These are phyloP conservation scores for Neolamprologus caudopunctatus DNA, from an alignment of 2,113 vertebrate genomes.

Conservation along the genomic window DNA sequence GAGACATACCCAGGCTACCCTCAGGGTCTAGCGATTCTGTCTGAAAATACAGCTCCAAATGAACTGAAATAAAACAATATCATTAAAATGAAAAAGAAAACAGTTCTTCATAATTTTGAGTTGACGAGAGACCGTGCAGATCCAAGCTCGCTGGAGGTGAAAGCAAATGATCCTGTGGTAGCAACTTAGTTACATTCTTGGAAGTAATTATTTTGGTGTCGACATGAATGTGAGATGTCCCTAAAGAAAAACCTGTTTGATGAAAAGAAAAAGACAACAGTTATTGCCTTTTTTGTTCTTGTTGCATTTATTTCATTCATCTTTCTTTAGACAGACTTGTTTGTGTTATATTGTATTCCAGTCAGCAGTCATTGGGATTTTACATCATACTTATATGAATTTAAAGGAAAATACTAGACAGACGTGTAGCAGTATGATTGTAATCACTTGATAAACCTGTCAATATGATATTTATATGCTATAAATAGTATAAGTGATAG, in stretches of 20 bases:
- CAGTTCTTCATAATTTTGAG: not conserved
- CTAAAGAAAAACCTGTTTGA: not conserved
- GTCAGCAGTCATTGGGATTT: fast-evolving
- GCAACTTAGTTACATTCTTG: not conserved
- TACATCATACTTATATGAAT: not conserved
- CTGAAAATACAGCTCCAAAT: not conserved
- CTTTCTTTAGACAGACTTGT: not conserved
- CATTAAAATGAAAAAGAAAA: not conserved
- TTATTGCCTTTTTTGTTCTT: not conserved
- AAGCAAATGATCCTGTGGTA: not conserved
- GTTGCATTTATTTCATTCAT: not conserved
- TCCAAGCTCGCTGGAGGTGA: not conserved
- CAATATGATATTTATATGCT: not conserved
- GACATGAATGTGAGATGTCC: not conserved
- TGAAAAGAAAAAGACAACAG: not conserved
- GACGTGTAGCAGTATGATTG: not conserved
- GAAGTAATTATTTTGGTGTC: not conserved
- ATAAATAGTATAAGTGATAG: not conserved
- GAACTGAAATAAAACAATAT: not conserved
- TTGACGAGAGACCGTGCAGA: not conserved
- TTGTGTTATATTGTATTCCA: not conserved
- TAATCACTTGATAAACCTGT: not conserved
- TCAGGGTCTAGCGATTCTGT: not conserved
- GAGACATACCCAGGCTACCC: fast-evolving
- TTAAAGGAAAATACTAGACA: not conserved